Percentiles rank a stretch among this genome's conserved stretches.
phyloP scores from a whole-genome alignment of 2,113 vertebrate species.

The Beaufortia kweichowensis region DNA sequence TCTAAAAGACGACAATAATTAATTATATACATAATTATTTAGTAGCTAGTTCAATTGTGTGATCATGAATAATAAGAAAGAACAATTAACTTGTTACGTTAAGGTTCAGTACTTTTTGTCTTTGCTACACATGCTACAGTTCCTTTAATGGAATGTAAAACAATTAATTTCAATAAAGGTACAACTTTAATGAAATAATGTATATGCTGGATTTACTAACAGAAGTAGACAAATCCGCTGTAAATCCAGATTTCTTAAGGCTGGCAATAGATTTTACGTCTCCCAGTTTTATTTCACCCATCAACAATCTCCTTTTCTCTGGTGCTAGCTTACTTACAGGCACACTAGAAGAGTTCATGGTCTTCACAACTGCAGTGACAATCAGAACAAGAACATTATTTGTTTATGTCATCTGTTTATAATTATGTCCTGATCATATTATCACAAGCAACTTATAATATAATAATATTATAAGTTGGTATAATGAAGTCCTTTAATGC shows the following conservation, averaged over 20 bases:
- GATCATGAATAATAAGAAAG: not conserved
- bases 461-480: too few species aligned
- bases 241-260: conserved; percentile 70
- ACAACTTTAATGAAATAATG: not conserved
- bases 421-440: conserved; percentile 52
- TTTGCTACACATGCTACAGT: not conserved
- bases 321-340: conserved; percentile 38
- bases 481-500: not conserved
- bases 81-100: too few species aligned
- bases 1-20: conserved; percentile 57
- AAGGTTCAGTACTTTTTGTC: too few species aligned
- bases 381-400: conserved; percentile 45
- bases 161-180: not conserved
- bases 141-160: not conserved
- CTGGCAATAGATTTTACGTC: conserved; percentile 71
- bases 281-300: conserved; percentile 57
- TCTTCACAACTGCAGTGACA: conserved; percentile 56
- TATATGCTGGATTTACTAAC: conserved; percentile 25
- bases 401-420: conserved; percentile 47
- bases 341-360: conserved; percentile 28
- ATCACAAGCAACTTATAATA: too few species aligned
- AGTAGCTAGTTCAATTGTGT: not conserved
- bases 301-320: conserved; percentile 52
- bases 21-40: conserved; percentile 25
- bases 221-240: conserved; percentile 58